Evolutionary conservation across 2,888 invertebrate species (phyloP), one percentile per base, ranked within the genome.

Genomic region (Linhomoeus sp.): DNA sequence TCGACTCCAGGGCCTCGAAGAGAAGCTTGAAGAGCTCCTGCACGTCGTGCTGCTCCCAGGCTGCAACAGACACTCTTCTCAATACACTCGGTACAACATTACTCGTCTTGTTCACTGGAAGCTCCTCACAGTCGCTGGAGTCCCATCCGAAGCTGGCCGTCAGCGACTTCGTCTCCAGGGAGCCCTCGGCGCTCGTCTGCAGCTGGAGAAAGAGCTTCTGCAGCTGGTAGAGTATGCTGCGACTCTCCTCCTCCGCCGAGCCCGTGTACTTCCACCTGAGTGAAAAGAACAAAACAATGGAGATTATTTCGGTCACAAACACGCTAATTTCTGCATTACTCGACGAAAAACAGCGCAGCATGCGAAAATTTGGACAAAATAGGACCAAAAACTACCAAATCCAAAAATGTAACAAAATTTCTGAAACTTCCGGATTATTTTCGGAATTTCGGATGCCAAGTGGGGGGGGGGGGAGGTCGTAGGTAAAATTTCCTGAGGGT

Each of bases 41-140:
- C 45, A 86, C 82, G 63, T 86, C 86, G 62, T 86, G 86, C 61
- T 86, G 86, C 58, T 85, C 82, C 81, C 84, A 85, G 0, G 82
- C 82, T 70, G 53, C 14, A 56, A 17, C 15, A n/a, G 12, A 17
- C n/a, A 49, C 14, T 43, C 5, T 24, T 35, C 20, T 7, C 17
- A 22, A 20, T 15, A 22, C 12, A 33, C 23, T 24, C 14, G 17
- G 22, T 19, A 49, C 7, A 26, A 37, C 17, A 33, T 45, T 23
- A 29, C 36, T 1, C 50, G n/a, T 26, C 19, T 23, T 35, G 37
- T 29, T 22, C 9, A 49, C 19, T 39, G 29, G 12, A 25, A 26
- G n/a, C 14, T 24, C 37, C 45, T 41, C 54, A 69, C 69, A 68
- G 66, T 84, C 81, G 49, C 79, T 78, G 38, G 80, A 79, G 61